Evolutionary conservation across 30 jellyfish, hydroid and myxozoan genomes (phyloP).

Genomic region (Cassiopea xamachana): DNA sequence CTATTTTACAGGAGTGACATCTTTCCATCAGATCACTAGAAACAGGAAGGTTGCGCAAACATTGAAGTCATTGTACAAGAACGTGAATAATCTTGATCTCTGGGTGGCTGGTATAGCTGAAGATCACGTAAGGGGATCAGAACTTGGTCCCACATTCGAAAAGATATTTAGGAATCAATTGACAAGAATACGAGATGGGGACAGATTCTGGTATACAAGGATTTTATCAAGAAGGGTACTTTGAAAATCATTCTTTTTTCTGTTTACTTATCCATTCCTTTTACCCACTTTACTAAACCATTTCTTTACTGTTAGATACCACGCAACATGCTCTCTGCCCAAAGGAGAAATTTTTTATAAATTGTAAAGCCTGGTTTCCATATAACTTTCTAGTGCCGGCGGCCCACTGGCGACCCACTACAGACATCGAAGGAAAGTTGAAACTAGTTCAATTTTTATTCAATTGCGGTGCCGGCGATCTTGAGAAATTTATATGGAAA

Average conservation of each 20-base stretch:
- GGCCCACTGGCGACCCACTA: too few relatives aligned
- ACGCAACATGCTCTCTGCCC: neutral
- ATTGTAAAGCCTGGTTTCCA: too few relatives aligned
- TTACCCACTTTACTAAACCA: too few relatives aligned
- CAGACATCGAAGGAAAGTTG: too few relatives aligned
- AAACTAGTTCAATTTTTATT: too few relatives aligned
- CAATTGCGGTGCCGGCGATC: too few relatives aligned
- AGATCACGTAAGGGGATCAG: conserved; percentile 83
- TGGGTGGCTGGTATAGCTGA: conserved; percentile 97
- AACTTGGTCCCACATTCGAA: conserved; percentile 87
- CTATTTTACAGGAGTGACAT: conserved; percentile 35
- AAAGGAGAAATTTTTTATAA: too few relatives aligned
- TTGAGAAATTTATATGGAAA: too few relatives aligned
- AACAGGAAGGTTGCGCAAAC: conserved; percentile 66
- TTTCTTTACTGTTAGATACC: too few relatives aligned
- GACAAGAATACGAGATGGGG: conserved; percentile 84
- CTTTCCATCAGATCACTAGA: conserved; percentile 70
- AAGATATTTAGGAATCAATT: conserved; percentile 73
- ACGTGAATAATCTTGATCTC: conserved; percentile 75
- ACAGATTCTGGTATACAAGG: conserved; percentile 82
- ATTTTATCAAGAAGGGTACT: conserved; percentile 71
- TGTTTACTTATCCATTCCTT: neutral
- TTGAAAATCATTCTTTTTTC: neutral
- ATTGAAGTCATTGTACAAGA: conserved; percentile 48
- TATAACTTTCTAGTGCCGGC: too few relatives aligned